Evolutionary conservation across 2,888 invertebrate species (phyloP).

Genomic region (Diarsia mendica): DNA sequence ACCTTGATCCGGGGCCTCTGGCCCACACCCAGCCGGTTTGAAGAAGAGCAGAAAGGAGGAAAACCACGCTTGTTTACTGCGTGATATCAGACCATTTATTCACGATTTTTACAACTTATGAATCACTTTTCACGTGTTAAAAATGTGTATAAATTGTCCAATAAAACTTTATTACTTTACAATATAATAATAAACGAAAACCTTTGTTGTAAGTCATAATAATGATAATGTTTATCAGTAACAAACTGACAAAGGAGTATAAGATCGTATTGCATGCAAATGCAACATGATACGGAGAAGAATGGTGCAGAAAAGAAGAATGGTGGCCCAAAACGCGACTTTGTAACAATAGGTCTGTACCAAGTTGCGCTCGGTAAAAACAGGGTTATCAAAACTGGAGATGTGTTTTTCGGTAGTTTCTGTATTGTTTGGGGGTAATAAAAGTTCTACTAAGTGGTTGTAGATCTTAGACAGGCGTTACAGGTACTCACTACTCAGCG

Average conservation of each 20-base stretch:
- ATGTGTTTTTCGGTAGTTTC: neutral
- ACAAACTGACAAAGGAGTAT: slow-evolving; percentile 1
- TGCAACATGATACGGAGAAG: slow-evolving; percentile 48
- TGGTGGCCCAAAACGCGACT: neutral
- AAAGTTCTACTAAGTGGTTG: too few relatives aligned
- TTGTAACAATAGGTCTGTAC: slow-evolving; percentile 28
- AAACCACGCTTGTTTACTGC: neutral
- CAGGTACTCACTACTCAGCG: too few relatives aligned
- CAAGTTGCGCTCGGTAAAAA: too few relatives aligned
- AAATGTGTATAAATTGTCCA: neutral
- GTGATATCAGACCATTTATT: neutral
- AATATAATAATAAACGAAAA: slow-evolving; percentile 28
- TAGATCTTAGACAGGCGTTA: too few relatives aligned
- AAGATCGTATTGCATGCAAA: slow-evolving; percentile 25
- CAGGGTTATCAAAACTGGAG: slow-evolving; percentile 10
- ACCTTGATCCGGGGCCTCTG: neutral
- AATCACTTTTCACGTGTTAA: slow-evolving; percentile 4
- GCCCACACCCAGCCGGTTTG: neutral
- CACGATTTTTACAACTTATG: neutral
- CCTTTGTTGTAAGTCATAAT: neutral
- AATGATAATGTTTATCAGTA: slow-evolving; percentile 16
- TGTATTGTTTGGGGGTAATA: too few relatives aligned
- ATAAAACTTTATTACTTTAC: slow-evolving; percentile 16
- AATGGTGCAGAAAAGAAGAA: too few relatives aligned
- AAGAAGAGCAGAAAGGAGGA: too few relatives aligned